These are phyloP conservation scores for Lagorchestes hirsutus DNA, from an alignment of 2,797 vertebrate species.

Conservation along the genomic window DNA sequence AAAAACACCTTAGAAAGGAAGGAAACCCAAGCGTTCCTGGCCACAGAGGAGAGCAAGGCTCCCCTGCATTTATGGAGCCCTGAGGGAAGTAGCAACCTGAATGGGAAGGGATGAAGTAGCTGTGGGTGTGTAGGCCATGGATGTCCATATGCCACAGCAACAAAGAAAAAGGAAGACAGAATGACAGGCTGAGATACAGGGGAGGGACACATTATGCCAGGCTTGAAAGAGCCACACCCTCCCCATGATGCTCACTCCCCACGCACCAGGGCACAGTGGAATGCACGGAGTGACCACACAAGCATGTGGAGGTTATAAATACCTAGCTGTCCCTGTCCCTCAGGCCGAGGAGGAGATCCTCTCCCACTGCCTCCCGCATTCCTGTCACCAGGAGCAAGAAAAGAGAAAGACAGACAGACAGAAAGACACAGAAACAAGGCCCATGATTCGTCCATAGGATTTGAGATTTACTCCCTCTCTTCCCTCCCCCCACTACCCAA, in stretches of 20 bases:
- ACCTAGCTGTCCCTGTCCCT: background rate
- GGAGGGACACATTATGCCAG: background rate
- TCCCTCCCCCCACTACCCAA: background rate
- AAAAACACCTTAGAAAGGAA: background rate
- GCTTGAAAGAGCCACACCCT: background rate
- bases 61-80: background rate
- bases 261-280: background rate
- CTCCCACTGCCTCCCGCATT: background rate
- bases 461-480: background rate
- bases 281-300: background rate
- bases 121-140: accelerated
- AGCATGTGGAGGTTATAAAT: background rate
- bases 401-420: slow-evolving; percentile 21
- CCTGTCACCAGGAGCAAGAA: slow-evolving; percentile 53
- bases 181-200: background rate
- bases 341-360: background rate
- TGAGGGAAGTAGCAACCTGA: background rate
- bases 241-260: background rate
- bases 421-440: slow-evolving; percentile 45
- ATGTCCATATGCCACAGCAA: too few species aligned
- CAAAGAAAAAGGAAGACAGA: background rate
- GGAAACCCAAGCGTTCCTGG: background rate
- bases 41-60: background rate
- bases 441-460: background rate
- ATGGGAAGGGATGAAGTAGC: background rate